Evolutionary conservation across 2,888 invertebrate genomes (phyloP), one percentile per base, ranked within the genome.

Genomic region (Phyllotreta cruciferae): DNA sequence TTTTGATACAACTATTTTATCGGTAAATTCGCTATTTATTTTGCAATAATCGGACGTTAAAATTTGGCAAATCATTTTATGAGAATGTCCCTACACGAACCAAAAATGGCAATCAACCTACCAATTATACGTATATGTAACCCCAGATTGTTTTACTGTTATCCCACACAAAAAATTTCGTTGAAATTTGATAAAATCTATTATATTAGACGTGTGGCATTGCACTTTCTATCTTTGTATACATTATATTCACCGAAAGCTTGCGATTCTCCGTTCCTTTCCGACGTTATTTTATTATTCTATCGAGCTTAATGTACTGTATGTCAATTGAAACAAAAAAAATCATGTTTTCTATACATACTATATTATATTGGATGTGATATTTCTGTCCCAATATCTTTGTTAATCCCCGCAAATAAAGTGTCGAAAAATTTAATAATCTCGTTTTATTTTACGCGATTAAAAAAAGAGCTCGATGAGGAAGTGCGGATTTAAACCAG

Each of bases 251-350:
- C 64, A 60, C 42, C 44, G 52, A 67, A 63, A 69, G 71, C 71
- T 68, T 71, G 66, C 63, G 63, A 60, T 58, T 49, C 45, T 62
- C 64, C 2, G 38, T 64, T 68, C 39, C 62, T 66, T 66, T 63
- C 61, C 58, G 47, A 66, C 9, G 3, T 42, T 36, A 39, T 60
- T 3, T 24, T 24, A 24, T 45, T 44, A 37, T 72, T 74, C 75
- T 76, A 75, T 76, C 77, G 79, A 80, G 80, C 80, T 80, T 80
- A 80, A 75, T 79, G 79, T 79, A 78, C 79, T 80, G 74, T 77
- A 79, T 79, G 80, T 80, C 80, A 80, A 80, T 80, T 80, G 74
- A 77, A 79, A 77, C 78, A 75, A 74, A 72, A 70, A 67, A 64
- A 62, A 64, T 56, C 41, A 66, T 71, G 69, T 74, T 73, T 73